Base-by-base conservation (phyloP, 2,797 vertebrate species). In the Mormyrops attenuatus region DNA sequence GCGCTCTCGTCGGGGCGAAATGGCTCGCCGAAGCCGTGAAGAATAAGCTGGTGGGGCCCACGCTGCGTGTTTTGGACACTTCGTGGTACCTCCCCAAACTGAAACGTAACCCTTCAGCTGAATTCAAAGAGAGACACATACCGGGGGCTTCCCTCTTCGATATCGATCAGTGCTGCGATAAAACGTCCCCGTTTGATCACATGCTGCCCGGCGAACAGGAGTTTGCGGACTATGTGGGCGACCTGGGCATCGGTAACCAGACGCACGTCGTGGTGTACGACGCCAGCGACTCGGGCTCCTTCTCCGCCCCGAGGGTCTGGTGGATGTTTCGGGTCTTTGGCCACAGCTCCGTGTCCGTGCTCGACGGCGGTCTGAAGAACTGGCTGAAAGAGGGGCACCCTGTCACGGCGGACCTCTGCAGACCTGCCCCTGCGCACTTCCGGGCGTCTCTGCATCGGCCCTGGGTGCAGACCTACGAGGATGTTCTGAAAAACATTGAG, bases 281-380 rank as follows among this genome's bases (percentile, higher is more conserved):
- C 6, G 96, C 96, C 55, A 98, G 97, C 88, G 20, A 96, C 77
- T 91, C 97, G 88, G 98, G 98, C 2, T 95, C 94, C 52, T 98
- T 95, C 95, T 96, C 97, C 0, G 97, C 98, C 0, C 98, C 99
- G 0, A 95, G 99, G 0, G 95, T 97, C 7, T 99, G 98, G 98
- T 99, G 98, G 98, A 99, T 98, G 98, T 99, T 99, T 92, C 96
- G 97, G 1, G 93, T 95, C 55, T 99, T 99, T 0, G 98, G 99
- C 0, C 99, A 99, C 94, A 91, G 90, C 0, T 91, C 92, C 0
- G 98, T 99, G 30, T 99, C 98, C 0, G 96, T 99, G 73, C 95
- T 99, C 93, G 95, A 99, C 44, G 98, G 99, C 0, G 98, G 98
- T 9, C 94, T 99, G 92, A 97, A 94, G 93, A 96, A 96, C 90